These are phyloP conservation scores for Euzophera pinguis DNA, from an alignment of 2,888 invertebrate genomes.

Conservation along the genomic window DNA sequence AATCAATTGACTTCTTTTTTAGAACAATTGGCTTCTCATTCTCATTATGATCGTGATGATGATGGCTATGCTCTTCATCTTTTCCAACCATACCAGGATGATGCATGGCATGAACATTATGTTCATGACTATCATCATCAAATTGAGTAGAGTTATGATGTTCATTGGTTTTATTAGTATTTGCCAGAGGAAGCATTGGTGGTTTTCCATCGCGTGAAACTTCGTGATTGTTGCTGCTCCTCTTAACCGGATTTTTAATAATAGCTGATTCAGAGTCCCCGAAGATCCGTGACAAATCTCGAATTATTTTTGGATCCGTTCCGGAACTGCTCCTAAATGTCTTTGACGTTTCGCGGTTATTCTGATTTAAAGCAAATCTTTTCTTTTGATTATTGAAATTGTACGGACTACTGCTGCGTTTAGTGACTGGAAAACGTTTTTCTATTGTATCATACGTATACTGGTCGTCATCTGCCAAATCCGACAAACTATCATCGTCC, in stretches of 20 bases:
- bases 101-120: constrained; percentile 49
- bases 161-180: constrained; percentile 50
- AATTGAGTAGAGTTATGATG: constrained; percentile 34
- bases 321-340: constrained; percentile 67
- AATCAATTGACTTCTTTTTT: constrained; percentile 90
- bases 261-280: constrained; percentile 63
- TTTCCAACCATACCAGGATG: constrained; percentile 50
- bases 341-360: constrained; percentile 51
- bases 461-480: constrained; percentile 61
- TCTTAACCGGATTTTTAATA: constrained; percentile 77
- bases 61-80: constrained; percentile 30
- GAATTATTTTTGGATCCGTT: constrained; percentile 85
- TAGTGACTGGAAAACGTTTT: constrained; percentile 84
- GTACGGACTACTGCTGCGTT: constrained; percentile 79
- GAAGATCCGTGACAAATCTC: constrained; percentile 85
- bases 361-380: constrained; percentile 49
- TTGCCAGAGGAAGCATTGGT: constrained; percentile 46
- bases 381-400: constrained; percentile 50
- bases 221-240: constrained; percentile 63
- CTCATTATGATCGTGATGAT: constrained; percentile 29
- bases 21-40: constrained; percentile 75
- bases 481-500: constrained; percentile 61
- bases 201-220: constrained; percentile 59
- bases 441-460: constrained; percentile 62
- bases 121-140: constrained; percentile 57